Evolutionary conservation across 2,113 vertebrate species (phyloP).

Genomic region (Rhodinocichla rosea): DNA sequence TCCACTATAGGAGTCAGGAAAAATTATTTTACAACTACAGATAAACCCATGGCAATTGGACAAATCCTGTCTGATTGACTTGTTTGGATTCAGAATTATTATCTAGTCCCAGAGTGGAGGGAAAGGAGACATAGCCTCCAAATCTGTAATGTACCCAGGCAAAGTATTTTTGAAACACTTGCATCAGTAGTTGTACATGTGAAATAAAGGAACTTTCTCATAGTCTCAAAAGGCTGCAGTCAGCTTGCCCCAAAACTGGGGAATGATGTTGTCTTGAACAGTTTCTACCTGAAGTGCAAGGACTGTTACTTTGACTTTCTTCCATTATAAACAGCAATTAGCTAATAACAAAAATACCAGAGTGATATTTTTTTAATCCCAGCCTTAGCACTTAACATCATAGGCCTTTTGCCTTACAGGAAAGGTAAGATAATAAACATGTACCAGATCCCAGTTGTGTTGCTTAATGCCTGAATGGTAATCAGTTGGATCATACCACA

Average conservation of each 20-base stretch:
- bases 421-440: background rate
- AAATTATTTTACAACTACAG: background rate
- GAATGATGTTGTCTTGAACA: background rate
- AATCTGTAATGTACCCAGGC: background rate
- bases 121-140: background rate
- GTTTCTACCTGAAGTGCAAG: background rate
- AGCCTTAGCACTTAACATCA: background rate
- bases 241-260: background rate
- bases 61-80: background rate
- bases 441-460: background rate
- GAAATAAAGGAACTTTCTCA: background rate
- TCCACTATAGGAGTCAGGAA: background rate
- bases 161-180: background rate
- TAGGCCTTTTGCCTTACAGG: background rate
- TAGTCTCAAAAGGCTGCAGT: background rate
- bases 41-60: accelerated
- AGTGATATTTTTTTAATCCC: background rate
- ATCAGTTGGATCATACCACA: background rate
- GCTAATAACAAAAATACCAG: background rate
- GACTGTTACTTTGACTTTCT: background rate
- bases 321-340: background rate
- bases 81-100: background rate
- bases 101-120: background rate
- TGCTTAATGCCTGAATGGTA: background rate
- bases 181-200: background rate